A percentile compares a stretch with the other conserved stretches of the same genome.
phyloP scores from a whole-genome alignment of 2,797 vertebrate genomes.

The Parotocinclus haroldoi region DNA sequence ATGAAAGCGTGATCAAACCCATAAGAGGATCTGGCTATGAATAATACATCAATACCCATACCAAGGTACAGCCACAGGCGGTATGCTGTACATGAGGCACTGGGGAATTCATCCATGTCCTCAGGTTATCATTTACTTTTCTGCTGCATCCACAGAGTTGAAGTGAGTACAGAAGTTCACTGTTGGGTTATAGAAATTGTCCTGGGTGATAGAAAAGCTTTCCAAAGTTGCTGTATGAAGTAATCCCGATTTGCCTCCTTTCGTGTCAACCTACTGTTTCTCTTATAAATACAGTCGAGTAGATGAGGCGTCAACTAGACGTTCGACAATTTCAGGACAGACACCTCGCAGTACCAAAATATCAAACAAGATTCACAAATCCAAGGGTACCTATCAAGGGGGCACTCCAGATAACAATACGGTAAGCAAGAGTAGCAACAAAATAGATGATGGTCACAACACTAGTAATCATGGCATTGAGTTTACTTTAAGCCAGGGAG shows the following conservation, averaged over 20 bases:
- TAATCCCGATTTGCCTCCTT: neutral
- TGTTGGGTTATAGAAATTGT: slow-evolving; percentile 44
- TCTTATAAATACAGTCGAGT: too few species aligned
- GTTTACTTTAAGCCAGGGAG: too few species aligned
- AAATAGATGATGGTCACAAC: too few species aligned
- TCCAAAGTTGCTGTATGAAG: neutral
- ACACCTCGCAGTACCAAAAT: too few species aligned
- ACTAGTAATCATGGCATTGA: too few species aligned
- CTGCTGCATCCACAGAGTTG: slow-evolving; percentile 50
- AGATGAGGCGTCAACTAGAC: too few species aligned
- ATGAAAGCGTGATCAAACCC: slow-evolving; percentile 68
- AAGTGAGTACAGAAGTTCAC: slow-evolving; percentile 38
- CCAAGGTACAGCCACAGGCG: slow-evolving; percentile 57
- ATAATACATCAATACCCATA: slow-evolving; percentile 69
- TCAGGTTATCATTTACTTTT: slow-evolving; percentile 49
- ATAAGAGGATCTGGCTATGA: slow-evolving; percentile 61
- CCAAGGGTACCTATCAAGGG: too few species aligned
- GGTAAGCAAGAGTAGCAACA: too few species aligned
- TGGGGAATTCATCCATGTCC: slow-evolving; percentile 48
- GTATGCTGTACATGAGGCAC: slow-evolving; percentile 45
- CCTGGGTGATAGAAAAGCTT: slow-evolving; percentile 16
- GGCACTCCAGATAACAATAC: too few species aligned
- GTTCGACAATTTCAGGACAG: too few species aligned
- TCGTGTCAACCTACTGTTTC: neutral
- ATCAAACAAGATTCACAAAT: too few species aligned